These are phyloP conservation scores for Limosa lapponica DNA, from an alignment of 2,797 vertebrate species.

Conservation along the genomic window DNA sequence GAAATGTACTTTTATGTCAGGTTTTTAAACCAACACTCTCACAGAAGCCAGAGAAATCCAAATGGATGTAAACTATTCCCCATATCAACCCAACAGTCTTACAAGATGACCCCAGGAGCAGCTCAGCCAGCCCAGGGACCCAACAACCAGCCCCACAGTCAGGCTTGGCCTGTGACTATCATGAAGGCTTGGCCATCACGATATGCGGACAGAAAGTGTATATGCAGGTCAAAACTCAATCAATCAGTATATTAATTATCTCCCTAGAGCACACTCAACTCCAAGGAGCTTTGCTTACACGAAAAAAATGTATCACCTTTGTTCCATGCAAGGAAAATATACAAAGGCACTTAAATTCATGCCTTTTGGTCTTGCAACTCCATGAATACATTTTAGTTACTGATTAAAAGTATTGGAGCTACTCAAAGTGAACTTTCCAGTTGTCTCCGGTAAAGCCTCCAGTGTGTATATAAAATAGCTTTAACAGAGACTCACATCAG, in stretches of 20 bases:
- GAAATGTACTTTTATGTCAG: not conserved
- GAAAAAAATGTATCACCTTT: constrained; percentile 34
- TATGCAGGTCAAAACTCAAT: constrained; percentile 23
- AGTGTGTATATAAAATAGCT: not conserved
- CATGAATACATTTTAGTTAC: not conserved
- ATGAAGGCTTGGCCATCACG: not conserved
- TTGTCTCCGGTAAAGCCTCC: not conserved
- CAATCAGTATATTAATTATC: constrained; percentile 34
- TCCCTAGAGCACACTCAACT: not conserved
- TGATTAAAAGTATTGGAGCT: not conserved
- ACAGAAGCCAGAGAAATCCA: not conserved
- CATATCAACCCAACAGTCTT: fast-evolving
- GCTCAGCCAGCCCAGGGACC: not conserved
- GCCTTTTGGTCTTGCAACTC: not conserved
- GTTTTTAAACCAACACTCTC: not conserved
- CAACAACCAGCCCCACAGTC: not conserved
- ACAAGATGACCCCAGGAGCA: not conserved
- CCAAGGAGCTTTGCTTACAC: constrained; percentile 13
- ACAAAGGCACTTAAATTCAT: not conserved
- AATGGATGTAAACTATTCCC: not conserved
- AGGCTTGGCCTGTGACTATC: no score
- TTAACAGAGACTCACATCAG: not conserved
- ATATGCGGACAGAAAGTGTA: not conserved
- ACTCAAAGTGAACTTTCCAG: not conserved
- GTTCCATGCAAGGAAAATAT: not conserved